These are phyloP conservation scores for Girardinichthys multiradiatus DNA, from an alignment of 2,113 vertebrate species.

Conservation along the genomic window DNA sequence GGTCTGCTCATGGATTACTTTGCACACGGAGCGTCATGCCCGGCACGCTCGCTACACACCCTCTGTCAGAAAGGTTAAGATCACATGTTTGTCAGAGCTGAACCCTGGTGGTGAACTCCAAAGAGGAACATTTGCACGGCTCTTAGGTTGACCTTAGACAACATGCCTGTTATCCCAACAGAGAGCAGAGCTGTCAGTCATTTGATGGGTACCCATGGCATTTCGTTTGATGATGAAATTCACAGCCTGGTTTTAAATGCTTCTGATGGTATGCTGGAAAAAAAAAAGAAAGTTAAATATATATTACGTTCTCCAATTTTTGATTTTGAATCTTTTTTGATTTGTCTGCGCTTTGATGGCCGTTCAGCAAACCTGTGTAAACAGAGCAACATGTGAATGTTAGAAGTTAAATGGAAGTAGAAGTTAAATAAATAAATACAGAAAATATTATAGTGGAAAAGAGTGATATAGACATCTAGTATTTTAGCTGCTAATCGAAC, in stretches of 20 bases:
- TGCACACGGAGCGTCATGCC: conserved; percentile 41
- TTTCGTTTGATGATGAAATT: conserved; percentile 39
- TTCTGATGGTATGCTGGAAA: background rate
- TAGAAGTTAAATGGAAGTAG: background rate
- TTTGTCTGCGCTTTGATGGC: background rate
- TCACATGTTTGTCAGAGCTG: conserved; percentile 57
- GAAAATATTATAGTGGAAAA: conserved; percentile 8
- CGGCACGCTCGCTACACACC: conserved; percentile 23
- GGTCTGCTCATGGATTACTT: conserved; percentile 41
- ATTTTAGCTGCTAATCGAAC: conserved; percentile 49
- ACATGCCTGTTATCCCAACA: conserved; percentile 37
- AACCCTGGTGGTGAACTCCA: conserved; percentile 25
- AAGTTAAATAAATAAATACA: conserved; percentile 21
- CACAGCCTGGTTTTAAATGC: background rate
- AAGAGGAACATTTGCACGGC: conserved; percentile 32
- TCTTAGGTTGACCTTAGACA: conserved; percentile 46
- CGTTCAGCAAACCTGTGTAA: conserved; percentile 7
- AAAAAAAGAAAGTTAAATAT: background rate
- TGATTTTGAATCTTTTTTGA: background rate
- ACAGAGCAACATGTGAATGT: background rate
- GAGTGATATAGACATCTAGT: background rate
- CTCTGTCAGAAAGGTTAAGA: conserved; percentile 66
- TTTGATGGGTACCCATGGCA: background rate
- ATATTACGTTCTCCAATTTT: background rate
- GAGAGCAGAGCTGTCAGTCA: conserved; percentile 57